These are phyloP conservation scores for Podocnemis expansa DNA, from an alignment of 2,113 vertebrate genomes.

Conservation along the genomic window DNA sequence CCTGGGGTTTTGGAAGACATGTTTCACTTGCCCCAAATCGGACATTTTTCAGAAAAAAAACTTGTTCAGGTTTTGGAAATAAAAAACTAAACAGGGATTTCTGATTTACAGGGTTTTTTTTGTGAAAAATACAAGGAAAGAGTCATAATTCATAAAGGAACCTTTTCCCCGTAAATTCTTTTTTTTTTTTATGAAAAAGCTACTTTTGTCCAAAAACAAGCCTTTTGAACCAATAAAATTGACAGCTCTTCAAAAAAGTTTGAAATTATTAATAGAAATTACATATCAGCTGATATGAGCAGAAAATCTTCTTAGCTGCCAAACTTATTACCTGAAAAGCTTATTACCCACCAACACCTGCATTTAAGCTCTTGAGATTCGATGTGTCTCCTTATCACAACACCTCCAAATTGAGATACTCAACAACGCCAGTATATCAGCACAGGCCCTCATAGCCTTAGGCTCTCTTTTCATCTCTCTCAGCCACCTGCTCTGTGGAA, in stretches of 20 bases:
- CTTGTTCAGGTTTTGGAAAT: not conserved
- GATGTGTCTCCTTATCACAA: not conserved
- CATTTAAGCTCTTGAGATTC: not conserved
- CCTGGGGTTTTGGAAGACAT: not conserved
- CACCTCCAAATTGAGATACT: not conserved
- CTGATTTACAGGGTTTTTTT: not conserved
- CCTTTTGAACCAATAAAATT: not conserved
- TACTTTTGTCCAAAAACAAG: not conserved
- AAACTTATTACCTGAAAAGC: not conserved
- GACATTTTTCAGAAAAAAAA: not conserved
- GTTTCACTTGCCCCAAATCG: not conserved
- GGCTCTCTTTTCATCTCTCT: not conserved
- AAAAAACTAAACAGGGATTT: not conserved
- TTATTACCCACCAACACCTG: not conserved
- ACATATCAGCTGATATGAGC: not conserved
- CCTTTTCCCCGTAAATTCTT: not conserved
- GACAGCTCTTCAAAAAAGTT: not conserved
- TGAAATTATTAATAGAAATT: not conserved
- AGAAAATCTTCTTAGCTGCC: not conserved
- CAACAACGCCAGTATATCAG: not conserved
- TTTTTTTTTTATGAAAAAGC: not conserved
- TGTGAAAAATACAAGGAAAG: not conserved
- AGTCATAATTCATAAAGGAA: not conserved
- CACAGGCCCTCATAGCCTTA: not conserved
- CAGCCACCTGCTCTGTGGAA: not conserved